Percentiles rank a stretch among this genome's conserved stretches.
Conservation (phyloP, 2,888 invertebrate genomes). For the Isoperla grammatica region DNA sequence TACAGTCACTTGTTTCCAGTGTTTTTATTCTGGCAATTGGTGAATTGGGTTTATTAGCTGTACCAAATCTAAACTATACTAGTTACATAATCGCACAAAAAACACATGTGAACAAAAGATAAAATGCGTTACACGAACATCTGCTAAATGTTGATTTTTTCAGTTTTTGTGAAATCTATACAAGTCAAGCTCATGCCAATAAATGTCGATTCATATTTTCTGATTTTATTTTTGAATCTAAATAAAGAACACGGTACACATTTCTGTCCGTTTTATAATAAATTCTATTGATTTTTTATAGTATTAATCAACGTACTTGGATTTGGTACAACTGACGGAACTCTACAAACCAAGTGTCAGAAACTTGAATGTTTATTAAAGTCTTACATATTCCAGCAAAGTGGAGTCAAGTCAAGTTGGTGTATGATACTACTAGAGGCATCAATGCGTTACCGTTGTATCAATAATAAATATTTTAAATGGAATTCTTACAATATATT, state of each 20-base stretch:
- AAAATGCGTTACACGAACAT: no score
- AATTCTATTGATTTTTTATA: no score
- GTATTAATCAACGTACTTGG: not conserved
- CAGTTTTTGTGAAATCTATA: no score
- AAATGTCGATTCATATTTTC: no score
- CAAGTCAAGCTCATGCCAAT: no score
- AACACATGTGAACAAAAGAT: slow-evolving; percentile 1
- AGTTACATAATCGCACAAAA: not conserved
- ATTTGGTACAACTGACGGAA: slow-evolving; percentile 3
- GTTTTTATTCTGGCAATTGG: no score
- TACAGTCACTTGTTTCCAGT: no score
- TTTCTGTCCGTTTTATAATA: no score
- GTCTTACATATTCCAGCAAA: slow-evolving; percentile 5
- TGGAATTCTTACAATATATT: slow-evolving; percentile 16
- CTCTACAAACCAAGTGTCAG: not conserved
- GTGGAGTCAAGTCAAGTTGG: slow-evolving; percentile 7
- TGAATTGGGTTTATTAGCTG: no score
- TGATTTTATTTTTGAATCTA: no score
- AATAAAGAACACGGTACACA: no score
- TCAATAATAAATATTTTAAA: slow-evolving; percentile 27
- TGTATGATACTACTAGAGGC: slow-evolving; percentile 18
- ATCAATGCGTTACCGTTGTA: slow-evolving; percentile 29
- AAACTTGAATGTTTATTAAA: slow-evolving; percentile 12
- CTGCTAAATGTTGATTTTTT: no score
- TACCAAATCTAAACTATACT: not conserved